Evolutionary conservation across 2,113 vertebrate genomes (phyloP), one percentile per base, ranked within the genome.

Genomic region (Chaenogobius annularis): DNA sequence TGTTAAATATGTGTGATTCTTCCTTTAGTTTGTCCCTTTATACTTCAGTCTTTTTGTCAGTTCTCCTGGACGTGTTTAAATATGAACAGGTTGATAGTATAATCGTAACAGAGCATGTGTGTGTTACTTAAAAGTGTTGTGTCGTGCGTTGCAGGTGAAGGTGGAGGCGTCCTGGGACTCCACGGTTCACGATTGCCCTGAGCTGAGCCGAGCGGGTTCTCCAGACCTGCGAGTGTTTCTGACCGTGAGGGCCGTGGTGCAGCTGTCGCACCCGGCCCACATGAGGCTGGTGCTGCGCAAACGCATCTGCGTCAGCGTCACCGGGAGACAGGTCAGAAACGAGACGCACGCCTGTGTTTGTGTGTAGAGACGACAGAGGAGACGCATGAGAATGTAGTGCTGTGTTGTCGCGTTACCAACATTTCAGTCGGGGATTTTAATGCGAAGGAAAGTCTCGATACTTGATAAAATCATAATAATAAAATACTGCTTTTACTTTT

Each of bases 101-200:
- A 31, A 31, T 31, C 26, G 4, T 31, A 31, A 43, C 3, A 43
- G 40, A 43, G n/a, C 20, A n/a, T n/a, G 10, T 55, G n/a, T 3
- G 10, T 55, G 22, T 22, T 55, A 50, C 7, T 7, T n/a, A 3
- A 17, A 17, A 15, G 22, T 37, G 1, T 59, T 13, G 13, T 31
- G 20, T 37, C 3, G 23, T 62, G 55, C 13, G 31, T 7, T 64
- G 3, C 90, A 99, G 97, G 95, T 94, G 55, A 96, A 94, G 80
- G 95, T 93, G 14, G 97, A 98, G 87, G 95, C 95, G 46, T 98
- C 96, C 0, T 99, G 97, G 97, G 97, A 99, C 87, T 96, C 96
- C 0, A 97, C 95, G 0, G 95, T 99, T 62, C 96, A 98, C 19
- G 90, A 91, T 66, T 96, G 95, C 31, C 79, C 93, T 2, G 95